These are phyloP conservation scores for Brachylomia viminalis DNA, from an alignment of 2,888 invertebrate species.

Conservation along the genomic window DNA sequence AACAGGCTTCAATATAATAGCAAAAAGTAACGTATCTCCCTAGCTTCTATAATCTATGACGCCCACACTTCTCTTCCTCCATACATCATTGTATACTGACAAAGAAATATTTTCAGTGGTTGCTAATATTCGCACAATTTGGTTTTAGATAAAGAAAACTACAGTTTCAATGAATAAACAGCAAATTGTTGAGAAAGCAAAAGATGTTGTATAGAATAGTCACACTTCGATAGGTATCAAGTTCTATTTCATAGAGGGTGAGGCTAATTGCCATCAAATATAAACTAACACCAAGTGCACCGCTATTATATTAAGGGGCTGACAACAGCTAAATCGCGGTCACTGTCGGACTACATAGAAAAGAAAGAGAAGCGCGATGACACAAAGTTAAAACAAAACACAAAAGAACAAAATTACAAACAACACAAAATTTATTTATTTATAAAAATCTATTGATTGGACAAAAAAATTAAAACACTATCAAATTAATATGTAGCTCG, in stretches of 20 bases:
- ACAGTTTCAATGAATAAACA: not conserved
- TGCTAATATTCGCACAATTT: constrained; percentile 6
- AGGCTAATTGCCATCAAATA: not conserved
- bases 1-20: not conserved
- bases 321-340: too few relatives aligned
- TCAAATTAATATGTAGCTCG: too few relatives aligned
- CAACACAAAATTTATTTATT: too few relatives aligned
- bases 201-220: not conserved
- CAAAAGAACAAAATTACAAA: too few relatives aligned
- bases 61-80: constrained; percentile 20
- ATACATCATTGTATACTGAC: constrained; percentile 41
- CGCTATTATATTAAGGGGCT: not conserved
- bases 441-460: too few relatives aligned
- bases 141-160: constrained; percentile 4
- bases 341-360: too few relatives aligned
- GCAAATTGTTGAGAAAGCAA: too few relatives aligned
- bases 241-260: not conserved
- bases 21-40: not conserved
- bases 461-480: too few relatives aligned
- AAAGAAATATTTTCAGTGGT: constrained; percentile 33
- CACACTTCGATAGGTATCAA: not conserved
- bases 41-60: constrained; percentile 12
- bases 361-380: too few relatives aligned
- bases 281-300: not conserved
- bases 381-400: too few relatives aligned